These are phyloP conservation scores for Phoeniculus purpureus DNA, from an alignment of 2,797 vertebrate genomes.

Conservation along the genomic window DNA sequence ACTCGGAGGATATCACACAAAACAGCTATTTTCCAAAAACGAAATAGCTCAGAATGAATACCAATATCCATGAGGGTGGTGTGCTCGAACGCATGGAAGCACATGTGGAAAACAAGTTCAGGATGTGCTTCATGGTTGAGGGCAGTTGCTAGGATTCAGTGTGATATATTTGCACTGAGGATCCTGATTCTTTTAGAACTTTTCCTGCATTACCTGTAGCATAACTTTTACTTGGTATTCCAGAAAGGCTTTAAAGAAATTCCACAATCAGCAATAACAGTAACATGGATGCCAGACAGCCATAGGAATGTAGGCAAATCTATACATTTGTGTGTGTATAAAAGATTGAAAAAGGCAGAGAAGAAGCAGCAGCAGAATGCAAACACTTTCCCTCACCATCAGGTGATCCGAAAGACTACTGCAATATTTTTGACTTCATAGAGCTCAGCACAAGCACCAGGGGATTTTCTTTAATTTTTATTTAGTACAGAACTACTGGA, in stretches of 20 bases:
- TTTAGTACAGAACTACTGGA: not conserved
- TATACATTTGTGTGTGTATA: not conserved
- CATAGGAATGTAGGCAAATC: not conserved
- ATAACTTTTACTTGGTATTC: not conserved
- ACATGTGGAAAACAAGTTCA: not conserved
- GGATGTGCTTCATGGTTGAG: not conserved
- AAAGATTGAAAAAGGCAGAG: not conserved
- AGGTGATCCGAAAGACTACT: not conserved
- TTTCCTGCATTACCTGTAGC: not conserved
- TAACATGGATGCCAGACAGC: not conserved
- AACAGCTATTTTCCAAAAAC: not conserved
- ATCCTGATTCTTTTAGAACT: not conserved
- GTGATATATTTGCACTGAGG: not conserved
- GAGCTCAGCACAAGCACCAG: not conserved
- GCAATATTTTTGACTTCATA: not conserved
- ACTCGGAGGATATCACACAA: not conserved
- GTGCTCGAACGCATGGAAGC: fast-evolving
- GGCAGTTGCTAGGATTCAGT: not conserved
- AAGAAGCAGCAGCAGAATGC: not conserved
- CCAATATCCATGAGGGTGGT: not conserved
- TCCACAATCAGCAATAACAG: not conserved
- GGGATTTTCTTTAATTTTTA: not conserved
- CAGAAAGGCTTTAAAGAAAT: not conserved
- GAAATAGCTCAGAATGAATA: not conserved
- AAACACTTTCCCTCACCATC: not conserved